Percentiles rank a stretch among this genome's conserved stretches.
These are phyloP conservation scores for Misgurnus mizolepis DNA, from an alignment of 2,113 vertebrate species.

Conservation along the genomic window DNA sequence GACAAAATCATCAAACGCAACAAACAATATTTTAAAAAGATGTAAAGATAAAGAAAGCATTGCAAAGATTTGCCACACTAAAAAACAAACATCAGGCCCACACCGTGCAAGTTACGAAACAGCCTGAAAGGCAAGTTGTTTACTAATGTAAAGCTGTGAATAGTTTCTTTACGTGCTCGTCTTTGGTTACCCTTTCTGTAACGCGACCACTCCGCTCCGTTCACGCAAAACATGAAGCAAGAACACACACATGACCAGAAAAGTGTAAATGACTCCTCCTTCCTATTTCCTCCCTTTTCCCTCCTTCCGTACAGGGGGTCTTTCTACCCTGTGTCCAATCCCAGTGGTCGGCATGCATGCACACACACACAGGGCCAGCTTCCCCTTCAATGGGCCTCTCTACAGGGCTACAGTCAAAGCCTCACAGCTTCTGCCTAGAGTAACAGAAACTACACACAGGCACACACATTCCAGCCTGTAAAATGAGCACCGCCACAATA, in stretches of 20 bases:
- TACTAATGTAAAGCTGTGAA: conserved; percentile 23
- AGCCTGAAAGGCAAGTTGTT: conserved; percentile 9
- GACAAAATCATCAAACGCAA: conserved; percentile 29
- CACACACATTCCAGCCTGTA: conserved; percentile 45
- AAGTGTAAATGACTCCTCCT: conserved; percentile 46
- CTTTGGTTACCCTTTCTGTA: conserved; percentile 20
- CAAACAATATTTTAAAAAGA: conserved; percentile 16
- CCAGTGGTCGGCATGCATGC: conserved; percentile 49
- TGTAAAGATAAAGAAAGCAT: conserved; percentile 8
- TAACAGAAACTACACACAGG: conserved; percentile 50
- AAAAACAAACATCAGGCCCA: conserved; percentile 14
- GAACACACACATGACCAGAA: conserved; percentile 44
- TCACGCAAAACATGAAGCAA: conserved; percentile 38
- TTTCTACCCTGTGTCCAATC: conserved; percentile 51
- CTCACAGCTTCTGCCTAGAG: conserved; percentile 57
- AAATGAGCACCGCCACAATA: conserved; percentile 49
- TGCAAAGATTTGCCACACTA: conserved; percentile 13
- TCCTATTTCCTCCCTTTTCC: conserved; percentile 45
- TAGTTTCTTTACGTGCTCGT: neutral
- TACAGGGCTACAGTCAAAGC: conserved; percentile 55
- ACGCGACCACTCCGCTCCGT: conserved; percentile 3
- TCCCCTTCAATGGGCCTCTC: conserved; percentile 52
- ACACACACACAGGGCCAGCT: conserved; percentile 42
- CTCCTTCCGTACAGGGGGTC: conserved; percentile 51
- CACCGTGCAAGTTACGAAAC: conserved; percentile 8